These are phyloP conservation scores for Galerucella pusilla DNA, from an alignment of 2,888 invertebrate genomes.

Conservation along the genomic window DNA sequence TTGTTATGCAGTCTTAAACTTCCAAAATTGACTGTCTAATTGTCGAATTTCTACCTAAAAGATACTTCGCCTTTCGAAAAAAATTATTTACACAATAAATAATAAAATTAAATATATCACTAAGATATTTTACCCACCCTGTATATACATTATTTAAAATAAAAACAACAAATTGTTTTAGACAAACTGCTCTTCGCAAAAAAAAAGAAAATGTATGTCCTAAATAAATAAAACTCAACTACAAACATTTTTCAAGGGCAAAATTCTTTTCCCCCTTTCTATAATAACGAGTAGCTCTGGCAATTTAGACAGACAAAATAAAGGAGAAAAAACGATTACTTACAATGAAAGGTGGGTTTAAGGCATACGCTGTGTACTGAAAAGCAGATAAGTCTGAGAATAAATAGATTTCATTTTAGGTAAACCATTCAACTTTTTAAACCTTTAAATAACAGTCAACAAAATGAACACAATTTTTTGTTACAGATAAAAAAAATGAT, in stretches of 20 bases:
- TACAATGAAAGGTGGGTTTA: conserved; percentile 59
- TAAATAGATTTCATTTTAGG: conserved; percentile 48
- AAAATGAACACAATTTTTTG: too few species aligned
- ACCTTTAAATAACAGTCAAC: too few species aligned
- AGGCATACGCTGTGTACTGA: conserved; percentile 56
- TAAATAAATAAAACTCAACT: conserved; percentile 53
- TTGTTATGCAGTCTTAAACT: too few species aligned
- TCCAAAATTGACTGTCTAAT: too few species aligned
- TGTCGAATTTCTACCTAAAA: too few species aligned
- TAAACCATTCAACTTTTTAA: conserved; percentile 36
- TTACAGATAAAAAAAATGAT: too few species aligned
- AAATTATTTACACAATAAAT: too few species aligned
- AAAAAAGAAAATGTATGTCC: conserved; percentile 14
- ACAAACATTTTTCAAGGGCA: conserved; percentile 57
- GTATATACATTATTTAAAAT: background rate
- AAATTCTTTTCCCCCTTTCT: conserved; percentile 52
- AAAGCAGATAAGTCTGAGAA: conserved; percentile 55
- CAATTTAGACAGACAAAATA: conserved; percentile 59
- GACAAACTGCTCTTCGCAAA: background rate
- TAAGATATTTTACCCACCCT: too few species aligned
- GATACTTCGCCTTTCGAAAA: too few species aligned
- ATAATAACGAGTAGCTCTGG: conserved; percentile 58
- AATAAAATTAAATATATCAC: too few species aligned
- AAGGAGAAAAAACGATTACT: conserved; percentile 59
- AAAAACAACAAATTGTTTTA: conserved; percentile 2